Conservation (phyloP, 2,888 invertebrate species). For the Epistrophella euchroma region DNA sequence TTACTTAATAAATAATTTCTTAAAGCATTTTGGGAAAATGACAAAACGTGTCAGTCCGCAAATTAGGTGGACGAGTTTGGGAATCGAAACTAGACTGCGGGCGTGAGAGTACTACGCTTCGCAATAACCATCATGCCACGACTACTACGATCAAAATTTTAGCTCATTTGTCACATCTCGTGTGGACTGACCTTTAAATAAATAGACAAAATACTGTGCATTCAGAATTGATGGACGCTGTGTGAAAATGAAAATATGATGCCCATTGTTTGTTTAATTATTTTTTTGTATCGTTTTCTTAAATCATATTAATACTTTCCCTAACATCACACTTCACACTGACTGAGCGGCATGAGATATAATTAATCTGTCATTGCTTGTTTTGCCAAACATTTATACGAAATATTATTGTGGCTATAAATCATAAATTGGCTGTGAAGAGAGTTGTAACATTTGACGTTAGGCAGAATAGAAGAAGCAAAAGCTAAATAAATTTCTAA, state of each 20-base stretch:
- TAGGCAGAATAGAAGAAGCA: neutral
- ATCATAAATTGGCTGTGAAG: neutral
- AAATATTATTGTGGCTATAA: neutral
- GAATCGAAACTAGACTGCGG: too few relatives aligned
- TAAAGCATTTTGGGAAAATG: too few relatives aligned
- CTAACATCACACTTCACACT: neutral
- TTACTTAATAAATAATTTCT: too few relatives aligned
- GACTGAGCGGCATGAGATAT: slow-evolving; percentile 2
- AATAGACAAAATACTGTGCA: neutral
- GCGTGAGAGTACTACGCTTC: too few relatives aligned
- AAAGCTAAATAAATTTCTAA: neutral
- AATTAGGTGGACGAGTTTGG: too few relatives aligned
- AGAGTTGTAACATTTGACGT: slow-evolving; percentile 1
- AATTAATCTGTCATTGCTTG: slow-evolving; percentile 1
- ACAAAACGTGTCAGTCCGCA: too few relatives aligned
- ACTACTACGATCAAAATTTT: too few relatives aligned
- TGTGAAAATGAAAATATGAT: neutral
- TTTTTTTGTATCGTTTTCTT: neutral
- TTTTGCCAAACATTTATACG: neutral
- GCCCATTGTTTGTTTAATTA: neutral
- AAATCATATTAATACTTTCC: neutral
- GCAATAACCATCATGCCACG: too few relatives aligned
- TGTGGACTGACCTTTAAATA: neutral
- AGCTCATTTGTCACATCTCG: too few relatives aligned
- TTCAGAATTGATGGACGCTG: neutral